A percentile compares a stretch with the other conserved stretches of the same genome.
Conservation (phyloP, 2,888 invertebrate species). For the Phaonia tiefii region DNA sequence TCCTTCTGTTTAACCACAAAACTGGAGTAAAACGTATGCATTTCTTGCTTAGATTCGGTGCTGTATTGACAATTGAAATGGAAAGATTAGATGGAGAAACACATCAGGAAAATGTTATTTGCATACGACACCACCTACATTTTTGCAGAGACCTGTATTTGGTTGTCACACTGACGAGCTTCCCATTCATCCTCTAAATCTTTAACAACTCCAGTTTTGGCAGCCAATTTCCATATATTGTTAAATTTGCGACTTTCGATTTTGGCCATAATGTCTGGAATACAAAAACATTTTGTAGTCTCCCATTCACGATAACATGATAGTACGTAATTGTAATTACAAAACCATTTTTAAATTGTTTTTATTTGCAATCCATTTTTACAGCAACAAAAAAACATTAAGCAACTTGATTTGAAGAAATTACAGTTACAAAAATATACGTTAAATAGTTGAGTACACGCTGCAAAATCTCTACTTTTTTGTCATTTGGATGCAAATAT, state of each 20-base stretch:
- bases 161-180: slow-evolving; percentile 70
- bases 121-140: neutral
- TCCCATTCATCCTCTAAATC: slow-evolving; percentile 72
- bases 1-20: slow-evolving; percentile 71
- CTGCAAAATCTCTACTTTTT: no score
- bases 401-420: no score
- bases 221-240: slow-evolving; percentile 70
- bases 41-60: slow-evolving; percentile 67
- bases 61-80: no score
- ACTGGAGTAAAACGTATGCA: slow-evolving; percentile 66
- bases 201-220: slow-evolving; percentile 70
- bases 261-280: slow-evolving; percentile 67
- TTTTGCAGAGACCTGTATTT: slow-evolving; percentile 61
- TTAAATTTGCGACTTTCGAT: slow-evolving; percentile 69
- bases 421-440: no score
- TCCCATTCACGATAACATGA: no score
- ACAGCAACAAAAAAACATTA: no score
- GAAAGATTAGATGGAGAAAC: no score
- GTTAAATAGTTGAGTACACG: no score
- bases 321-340: no score
- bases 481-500: no score
- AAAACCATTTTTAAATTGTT: no score
- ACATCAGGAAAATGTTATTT: neutral
- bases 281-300: neutral
- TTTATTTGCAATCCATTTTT: no score